phyloP scores from a whole-genome alignment of 2,113 vertebrate species.

The Arvicanthis niloticus region DNA sequence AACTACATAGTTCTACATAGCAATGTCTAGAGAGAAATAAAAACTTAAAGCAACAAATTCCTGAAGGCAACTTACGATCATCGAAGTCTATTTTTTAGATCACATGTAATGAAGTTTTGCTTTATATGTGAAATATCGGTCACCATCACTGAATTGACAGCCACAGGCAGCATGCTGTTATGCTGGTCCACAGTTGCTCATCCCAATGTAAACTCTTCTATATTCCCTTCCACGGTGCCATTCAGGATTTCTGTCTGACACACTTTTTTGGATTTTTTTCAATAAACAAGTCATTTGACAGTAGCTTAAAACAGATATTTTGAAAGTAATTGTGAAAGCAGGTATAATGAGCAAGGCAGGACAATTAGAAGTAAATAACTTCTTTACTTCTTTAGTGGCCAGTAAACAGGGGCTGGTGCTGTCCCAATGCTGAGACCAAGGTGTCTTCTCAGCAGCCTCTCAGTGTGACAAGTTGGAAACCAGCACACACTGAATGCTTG shows the following conservation, averaged over 20 bases:
- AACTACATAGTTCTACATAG: not conserved
- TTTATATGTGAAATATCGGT: not conserved
- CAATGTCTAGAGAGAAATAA: not conserved
- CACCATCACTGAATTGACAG: not conserved
- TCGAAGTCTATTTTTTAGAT: not conserved
- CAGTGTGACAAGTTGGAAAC: constrained; percentile 24
- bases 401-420: constrained; percentile 6
- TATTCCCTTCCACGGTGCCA: not conserved
- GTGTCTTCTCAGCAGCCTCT: not conserved
- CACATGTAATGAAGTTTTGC: not conserved
- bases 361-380: constrained; percentile 33
- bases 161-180: not conserved
- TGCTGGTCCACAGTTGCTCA: not conserved
- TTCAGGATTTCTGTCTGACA: constrained; percentile 6
- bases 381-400: not conserved
- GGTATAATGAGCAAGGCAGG: constrained; percentile 30
- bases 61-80: not conserved
- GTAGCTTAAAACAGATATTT: constrained; percentile 43
- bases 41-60: not conserved
- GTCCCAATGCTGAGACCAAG: not conserved
- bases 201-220: not conserved
- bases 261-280: constrained; percentile 56
- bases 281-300: constrained; percentile 40
- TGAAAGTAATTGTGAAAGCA: constrained; percentile 4
- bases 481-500: not conserved